Evolutionary conservation across 2,888 invertebrate genomes (phyloP), one percentile per base, ranked within the genome.

Genomic region (Hedya salicella): DNA sequence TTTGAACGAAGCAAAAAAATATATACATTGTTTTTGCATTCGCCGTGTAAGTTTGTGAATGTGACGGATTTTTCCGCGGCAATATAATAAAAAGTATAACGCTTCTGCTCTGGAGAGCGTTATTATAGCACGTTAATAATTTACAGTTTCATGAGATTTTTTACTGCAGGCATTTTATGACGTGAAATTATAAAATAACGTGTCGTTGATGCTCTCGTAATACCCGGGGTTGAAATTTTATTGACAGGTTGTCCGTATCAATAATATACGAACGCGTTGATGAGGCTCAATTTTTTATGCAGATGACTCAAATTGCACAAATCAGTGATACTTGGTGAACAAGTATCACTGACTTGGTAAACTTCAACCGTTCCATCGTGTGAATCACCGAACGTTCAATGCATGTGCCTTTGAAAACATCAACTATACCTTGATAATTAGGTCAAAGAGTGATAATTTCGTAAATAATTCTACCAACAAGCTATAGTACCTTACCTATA

Each of bases 1-100:
- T 69, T 62, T 60, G 39, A 48, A 67, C 62, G 62, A 48, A 40
- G 40, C 46, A 65, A 60, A 57, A 57, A 57, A 46, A 21, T 19
- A 17, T 36, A 50, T 50, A 17, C 44, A 50, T 50, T 50, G 42
- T 54, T 30, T 6, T 17, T 32, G 52, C 66, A 46, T 40, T 46
- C 36, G 32, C 46, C 16, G 57, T 42, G 57, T n/a, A 50, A 59
- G 16, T 36, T 62, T 36, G 17, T 44, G 44, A 53, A 44, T 56
- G 56, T 42, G 17, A 46, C 44, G 44, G 44, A 46, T 57, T 57
- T 46, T 46, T 19, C 30, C 32, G 19, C 57, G 30, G 32, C 8
- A 57, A 46, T 57, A 56, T 56, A 44, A 25, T 25, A 3, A 30
- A 19, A 13, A 16, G 9, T 56, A 16, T 40, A 56, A 16, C n/a